Evolutionary conservation across 2,888 invertebrate genomes (phyloP).

Genomic region (Mythimna ferrago): DNA sequence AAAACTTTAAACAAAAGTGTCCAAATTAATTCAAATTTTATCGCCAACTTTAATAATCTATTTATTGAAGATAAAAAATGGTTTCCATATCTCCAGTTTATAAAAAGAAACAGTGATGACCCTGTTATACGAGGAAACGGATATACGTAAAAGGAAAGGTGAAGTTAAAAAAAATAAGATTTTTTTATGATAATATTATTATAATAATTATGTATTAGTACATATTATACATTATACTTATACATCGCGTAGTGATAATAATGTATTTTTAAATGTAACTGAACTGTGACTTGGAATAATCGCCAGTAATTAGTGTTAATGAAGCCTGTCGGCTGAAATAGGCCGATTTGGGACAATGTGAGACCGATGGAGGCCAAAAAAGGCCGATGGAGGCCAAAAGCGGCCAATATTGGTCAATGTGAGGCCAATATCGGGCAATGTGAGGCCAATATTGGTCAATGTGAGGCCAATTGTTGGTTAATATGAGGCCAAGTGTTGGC

Average conservation of each 20-base stretch:
- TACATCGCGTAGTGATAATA: conserved; percentile 70
- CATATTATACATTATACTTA: conserved; percentile 68
- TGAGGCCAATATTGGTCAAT: background rate
- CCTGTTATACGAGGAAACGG: conserved; percentile 84
- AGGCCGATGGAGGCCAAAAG: conserved; percentile 9
- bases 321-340: conserved; percentile 22
- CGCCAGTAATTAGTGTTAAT: conserved; percentile 56
- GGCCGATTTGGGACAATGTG: conserved; percentile 1
- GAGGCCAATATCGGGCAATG: background rate
- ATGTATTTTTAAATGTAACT: conserved; percentile 77
- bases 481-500: conserved; percentile 20
- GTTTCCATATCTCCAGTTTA: conserved; percentile 35
- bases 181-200: conserved; percentile 66
- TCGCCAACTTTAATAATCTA: too few relatives aligned
- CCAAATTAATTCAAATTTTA: too few relatives aligned
- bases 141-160: conserved; percentile 87
- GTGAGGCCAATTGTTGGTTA: background rate
- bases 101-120: conserved; percentile 69
- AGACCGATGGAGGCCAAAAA: background rate
- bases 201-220: conserved; percentile 64
- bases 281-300: conserved; percentile 63
- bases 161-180: conserved; percentile 71
- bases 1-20: too few relatives aligned
- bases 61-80: too few relatives aligned
- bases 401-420: conserved; percentile 19